A percentile compares a stretch with the other conserved stretches of the same genome.
Conservation (phyloP, 2,888 invertebrate genomes). For the Leptodirus hochenwartii region DNA sequence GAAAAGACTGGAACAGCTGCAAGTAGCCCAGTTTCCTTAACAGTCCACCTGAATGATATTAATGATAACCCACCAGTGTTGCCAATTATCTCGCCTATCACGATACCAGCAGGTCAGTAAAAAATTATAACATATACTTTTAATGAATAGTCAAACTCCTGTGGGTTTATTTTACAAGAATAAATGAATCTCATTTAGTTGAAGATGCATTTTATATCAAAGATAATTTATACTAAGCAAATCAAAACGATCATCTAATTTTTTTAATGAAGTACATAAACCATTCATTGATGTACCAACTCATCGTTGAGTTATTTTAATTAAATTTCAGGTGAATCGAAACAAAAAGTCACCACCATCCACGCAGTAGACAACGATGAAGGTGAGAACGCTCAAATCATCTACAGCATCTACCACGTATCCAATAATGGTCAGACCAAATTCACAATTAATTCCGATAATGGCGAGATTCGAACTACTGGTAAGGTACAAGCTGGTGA, state of each 20-base stretch:
- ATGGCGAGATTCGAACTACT: conserved; percentile 57
- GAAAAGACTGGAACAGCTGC: conserved; percentile 63
- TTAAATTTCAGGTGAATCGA: too few relatives aligned
- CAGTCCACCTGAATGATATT: conserved; percentile 59
- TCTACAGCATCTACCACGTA: conserved; percentile 76
- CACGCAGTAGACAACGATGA: conserved; percentile 73
- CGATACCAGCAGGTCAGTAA: conserved; percentile 68
- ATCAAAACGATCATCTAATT: too few relatives aligned
- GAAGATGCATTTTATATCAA: too few relatives aligned
- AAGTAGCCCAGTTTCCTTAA: conserved; percentile 63
- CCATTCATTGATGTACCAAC: too few relatives aligned
- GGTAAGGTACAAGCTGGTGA: conserved; percentile 71
- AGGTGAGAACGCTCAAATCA: conserved; percentile 64
- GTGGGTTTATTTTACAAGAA: too few relatives aligned
- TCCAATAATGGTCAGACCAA: conserved; percentile 79
- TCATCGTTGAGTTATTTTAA: too few relatives aligned
- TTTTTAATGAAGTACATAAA: too few relatives aligned
- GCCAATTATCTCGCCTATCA: conserved; percentile 62
- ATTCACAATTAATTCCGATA: conserved; percentile 63
- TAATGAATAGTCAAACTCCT: too few relatives aligned
- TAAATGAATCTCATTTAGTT: too few relatives aligned
- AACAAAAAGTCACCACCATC: conserved; percentile 25
- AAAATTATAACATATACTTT: too few relatives aligned
- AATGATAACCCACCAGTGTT: conserved; percentile 77
- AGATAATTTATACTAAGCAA: too few relatives aligned